These are phyloP conservation scores for Lepidurus couesii DNA, from an alignment of 1,140 invertebrate species.

Conservation along the genomic window DNA sequence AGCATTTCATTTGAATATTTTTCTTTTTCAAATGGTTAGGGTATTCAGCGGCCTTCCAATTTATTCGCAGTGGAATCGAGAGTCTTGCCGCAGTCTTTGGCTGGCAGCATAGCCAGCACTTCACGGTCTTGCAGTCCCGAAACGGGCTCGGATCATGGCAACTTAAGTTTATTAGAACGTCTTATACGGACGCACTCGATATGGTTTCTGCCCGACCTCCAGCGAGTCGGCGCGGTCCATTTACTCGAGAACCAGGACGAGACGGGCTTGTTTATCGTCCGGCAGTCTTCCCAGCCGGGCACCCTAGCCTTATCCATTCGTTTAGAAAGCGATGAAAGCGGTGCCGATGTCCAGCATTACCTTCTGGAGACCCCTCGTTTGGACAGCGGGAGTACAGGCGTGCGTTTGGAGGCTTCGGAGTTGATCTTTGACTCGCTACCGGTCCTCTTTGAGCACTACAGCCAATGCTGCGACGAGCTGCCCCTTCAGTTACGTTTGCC, in stretches of 20 bases:
- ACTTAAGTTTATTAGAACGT: constrained; percentile 69
- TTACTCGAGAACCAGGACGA: constrained; percentile 86
- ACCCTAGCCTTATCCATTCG: constrained; percentile 92
- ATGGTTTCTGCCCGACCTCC: constrained; percentile 91
- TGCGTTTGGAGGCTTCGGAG: constrained; percentile 85
- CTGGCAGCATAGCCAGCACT: background rate
- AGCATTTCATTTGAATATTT: too few relatives aligned
- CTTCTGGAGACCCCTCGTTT: constrained; percentile 69
- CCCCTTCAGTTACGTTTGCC: constrained; percentile 84
- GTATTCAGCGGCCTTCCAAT: constrained; percentile 25
- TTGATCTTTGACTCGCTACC: constrained; percentile 88
- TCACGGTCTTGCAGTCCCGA: constrained; percentile 37
- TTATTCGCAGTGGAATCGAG: background rate
- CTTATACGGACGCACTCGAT: constrained; percentile 85
- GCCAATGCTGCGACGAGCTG: constrained; percentile 87
- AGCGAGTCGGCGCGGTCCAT: constrained; percentile 84
- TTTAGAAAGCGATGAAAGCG: constrained; percentile 66
- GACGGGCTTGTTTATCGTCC: constrained; percentile 87
- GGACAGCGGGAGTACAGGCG: constrained; percentile 50
- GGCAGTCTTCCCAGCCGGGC: constrained; percentile 83
- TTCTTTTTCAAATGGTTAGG: background rate
- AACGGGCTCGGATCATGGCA: constrained; percentile 59
- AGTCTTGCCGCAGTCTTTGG: constrained; percentile 30
- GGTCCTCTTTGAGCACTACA: constrained; percentile 84
- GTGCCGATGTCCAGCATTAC: constrained; percentile 91